A percentile compares a stretch with the other conserved stretches of the same genome.
phyloP scores from a whole-genome alignment of 2,797 vertebrate genomes.

The Peromyscus attwateri region DNA sequence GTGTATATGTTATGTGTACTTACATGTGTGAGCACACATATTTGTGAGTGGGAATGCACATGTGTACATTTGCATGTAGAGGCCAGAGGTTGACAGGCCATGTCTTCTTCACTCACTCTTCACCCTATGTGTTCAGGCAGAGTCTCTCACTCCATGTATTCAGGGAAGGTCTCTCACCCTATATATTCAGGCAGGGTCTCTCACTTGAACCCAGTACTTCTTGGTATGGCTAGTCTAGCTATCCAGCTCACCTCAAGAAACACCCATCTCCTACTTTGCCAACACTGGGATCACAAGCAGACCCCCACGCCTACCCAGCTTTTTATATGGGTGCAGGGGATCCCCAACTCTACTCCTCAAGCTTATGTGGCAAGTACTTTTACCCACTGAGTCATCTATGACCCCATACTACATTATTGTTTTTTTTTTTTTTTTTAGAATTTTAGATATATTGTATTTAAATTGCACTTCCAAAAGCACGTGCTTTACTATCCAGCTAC shows the following conservation, averaged over 20 bases:
- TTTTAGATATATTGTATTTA: conserved; percentile 40
- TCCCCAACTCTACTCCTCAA: background rate
- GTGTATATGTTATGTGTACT: background rate
- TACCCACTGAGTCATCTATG: background rate
- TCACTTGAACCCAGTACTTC: background rate
- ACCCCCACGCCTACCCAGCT: background rate
- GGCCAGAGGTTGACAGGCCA: background rate
- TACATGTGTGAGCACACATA: background rate
- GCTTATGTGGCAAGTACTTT: background rate
- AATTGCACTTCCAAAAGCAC: conserved; percentile 33
- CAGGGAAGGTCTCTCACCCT: background rate
- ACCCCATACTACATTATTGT: no score
- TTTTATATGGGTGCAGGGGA: background rate
- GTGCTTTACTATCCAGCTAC: conserved; percentile 1
- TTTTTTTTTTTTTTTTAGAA: background rate
- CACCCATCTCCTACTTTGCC: background rate
- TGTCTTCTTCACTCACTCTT: background rate
- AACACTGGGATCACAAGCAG: background rate
- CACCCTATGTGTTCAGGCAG: background rate
- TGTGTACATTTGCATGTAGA: background rate
- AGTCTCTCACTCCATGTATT: background rate
- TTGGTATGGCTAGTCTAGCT: background rate
- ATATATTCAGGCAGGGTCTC: background rate
- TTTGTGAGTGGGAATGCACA: background rate
- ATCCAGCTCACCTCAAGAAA: background rate